Base-by-base conservation (phyloP, 1,140 invertebrate species). In the Mylabris phalerata region DNA sequence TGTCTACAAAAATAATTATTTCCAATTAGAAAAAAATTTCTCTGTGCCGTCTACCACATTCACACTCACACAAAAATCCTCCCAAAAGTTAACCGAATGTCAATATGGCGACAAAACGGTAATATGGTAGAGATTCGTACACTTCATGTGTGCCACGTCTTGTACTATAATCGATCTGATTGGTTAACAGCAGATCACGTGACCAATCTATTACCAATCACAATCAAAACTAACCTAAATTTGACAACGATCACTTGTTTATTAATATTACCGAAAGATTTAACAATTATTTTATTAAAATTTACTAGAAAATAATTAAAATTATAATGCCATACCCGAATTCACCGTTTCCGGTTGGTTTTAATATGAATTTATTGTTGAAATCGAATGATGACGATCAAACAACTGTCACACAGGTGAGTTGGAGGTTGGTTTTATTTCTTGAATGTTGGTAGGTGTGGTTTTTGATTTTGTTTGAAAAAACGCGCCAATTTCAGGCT, bases 101-200 rank as follows among this genome's bases (percentile, higher is more conserved):
- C 84, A 87, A 87, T 84, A 87, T 87, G 84, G 84, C 84, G 82
- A 82, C 32, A 32, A 32, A 32, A 32, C 32, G 32, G 32, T 32
- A 32, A 83, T 78, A 79, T 82, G 78, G 78, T 84, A 84, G 77
- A 82, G 80, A 77, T 84, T 83, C 81, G 80, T 84, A 78, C 80
- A 78, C 80, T 78, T 80, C 72, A 79, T 32, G 32, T 19, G 19
- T 85, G 84, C 84, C 84, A 87, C 84, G 84, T 87, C 85, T 84
- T 78, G 84, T 72, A 70, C 69, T 60, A 60, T 55, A 62, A 60
- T 57, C 51, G 50, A 26, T 55, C 25, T 58, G 26, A 77, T 78
- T 77, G 77, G 76, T 58, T 19, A 11, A 45, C 46, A 42, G 25
- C 44, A 19, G 38, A 51, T 63, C 75, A 77, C 74, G 75, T 77